Percentiles rank a stretch among this genome's conserved stretches.
phyloP scores from a whole-genome alignment of 2,888 invertebrate species.

The Silvanus unidentatus region DNA sequence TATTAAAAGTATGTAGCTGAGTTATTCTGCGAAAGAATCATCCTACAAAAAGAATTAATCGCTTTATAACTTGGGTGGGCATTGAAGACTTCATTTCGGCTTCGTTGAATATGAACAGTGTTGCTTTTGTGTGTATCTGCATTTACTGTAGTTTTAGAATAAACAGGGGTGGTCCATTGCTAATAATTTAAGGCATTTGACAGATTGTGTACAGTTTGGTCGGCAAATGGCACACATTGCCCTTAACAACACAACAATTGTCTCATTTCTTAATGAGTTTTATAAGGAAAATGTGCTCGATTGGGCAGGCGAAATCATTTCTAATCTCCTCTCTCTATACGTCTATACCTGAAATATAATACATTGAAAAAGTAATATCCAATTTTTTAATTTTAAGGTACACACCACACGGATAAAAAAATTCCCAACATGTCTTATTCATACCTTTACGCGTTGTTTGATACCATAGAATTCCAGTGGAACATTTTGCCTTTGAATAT shows the following conservation, averaged over 20 bases:
- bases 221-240: neutral
- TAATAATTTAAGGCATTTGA: constrained; percentile 21
- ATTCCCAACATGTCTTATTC: constrained; percentile 18
- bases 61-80: constrained; percentile 17
- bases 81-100: constrained; percentile 12
- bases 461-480: constrained; percentile 21
- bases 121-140: constrained; percentile 3
- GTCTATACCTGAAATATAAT: too few relatives aligned
- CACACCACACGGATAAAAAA: neutral
- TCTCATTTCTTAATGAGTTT: too few relatives aligned
- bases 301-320: too few relatives aligned
- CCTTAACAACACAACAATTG: constrained; percentile 14
- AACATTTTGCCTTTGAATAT: constrained; percentile 1
- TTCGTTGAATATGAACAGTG: constrained; percentile 14
- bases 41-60: constrained; percentile 1
- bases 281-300: too few relatives aligned
- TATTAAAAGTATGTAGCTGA: too few relatives aligned
- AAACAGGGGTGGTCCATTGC: constrained; percentile 26
- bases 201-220: constrained; percentile 7
- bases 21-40: too few relatives aligned
- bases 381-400: too few relatives aligned
- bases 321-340: neutral
- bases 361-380: too few relatives aligned
- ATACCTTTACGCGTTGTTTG: constrained; percentile 23
- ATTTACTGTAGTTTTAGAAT: constrained; percentile 15